phyloP scores from a whole-genome alignment of 2,888 invertebrate genomes.

The Tipula confusa region DNA sequence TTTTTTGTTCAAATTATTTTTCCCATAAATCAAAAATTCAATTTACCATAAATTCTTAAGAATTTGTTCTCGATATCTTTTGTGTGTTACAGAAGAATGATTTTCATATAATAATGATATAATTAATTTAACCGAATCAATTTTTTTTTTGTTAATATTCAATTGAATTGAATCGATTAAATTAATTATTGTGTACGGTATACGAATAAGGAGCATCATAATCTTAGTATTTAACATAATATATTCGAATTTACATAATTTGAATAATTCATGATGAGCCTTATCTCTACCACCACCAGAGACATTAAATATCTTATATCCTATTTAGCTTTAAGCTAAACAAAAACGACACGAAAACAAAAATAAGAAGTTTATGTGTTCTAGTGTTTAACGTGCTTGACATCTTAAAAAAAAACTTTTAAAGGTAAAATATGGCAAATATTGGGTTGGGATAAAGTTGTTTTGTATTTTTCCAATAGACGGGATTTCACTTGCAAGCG shows the following conservation, averaged over 20 bases:
- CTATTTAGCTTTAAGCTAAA: conserved; percentile 12
- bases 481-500: too few relatives aligned
- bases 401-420: conserved; percentile 27
- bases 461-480: too few relatives aligned
- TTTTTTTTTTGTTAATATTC: neutral
- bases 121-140: conserved; percentile 8
- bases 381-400: conserved; percentile 28
- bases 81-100: neutral
- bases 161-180: neutral
- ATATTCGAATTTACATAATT: neutral
- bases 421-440: neutral
- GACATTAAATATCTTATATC: conserved; percentile 15
- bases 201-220: neutral
- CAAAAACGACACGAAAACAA: neutral
- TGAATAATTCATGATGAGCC: neutral
- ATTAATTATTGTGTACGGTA: neutral
- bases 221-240: too few relatives aligned
- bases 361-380: neutral
- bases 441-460: too few relatives aligned
- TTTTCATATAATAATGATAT: neutral
- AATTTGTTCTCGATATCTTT: neutral
- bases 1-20: conserved; percentile 16
- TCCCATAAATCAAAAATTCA: neutral
- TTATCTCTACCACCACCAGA: conserved; percentile 8
- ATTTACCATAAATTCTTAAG: neutral